Base-by-base conservation (phyloP, 23 tunicate species). In the Halocynthia aurantium region DNA sequence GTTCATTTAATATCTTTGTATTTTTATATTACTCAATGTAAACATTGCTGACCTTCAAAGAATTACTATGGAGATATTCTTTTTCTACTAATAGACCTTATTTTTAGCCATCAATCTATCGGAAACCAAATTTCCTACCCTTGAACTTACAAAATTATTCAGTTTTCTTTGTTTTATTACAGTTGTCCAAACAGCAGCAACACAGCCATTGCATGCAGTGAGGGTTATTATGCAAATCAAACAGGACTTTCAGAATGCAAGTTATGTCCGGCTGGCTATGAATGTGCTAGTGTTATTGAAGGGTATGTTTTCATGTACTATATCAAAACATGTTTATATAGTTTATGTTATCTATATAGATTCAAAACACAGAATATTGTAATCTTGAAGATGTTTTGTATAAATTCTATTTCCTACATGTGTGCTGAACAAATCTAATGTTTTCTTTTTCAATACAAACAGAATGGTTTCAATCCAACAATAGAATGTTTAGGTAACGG, bases 161-260 rank as follows among this genome's bases (percentile, higher is more conserved):
- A 13, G 1, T 63, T 21, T 15, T 5, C 72, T 70, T 54, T 77
- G 52, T 69, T n/a, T 17, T 18, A 52, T 56, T 77, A 65, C 52
- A 88, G 95, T 66, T 88, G 95, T 63, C 95, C 95, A 8, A 53
- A 52, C 52, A 51, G 57, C 44, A 81, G 87, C 70, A 88, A 83
- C 60, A 40, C 8, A 57, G 77, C 87, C 5, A 73, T 60, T 50
- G 53, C 77, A 10, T 84, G 83, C 49, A 18, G 7, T 10, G 71
- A 70, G 17, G 83, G 83, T 51, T 67, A 69, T 49, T 62, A 62
- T 55, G 49, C 63, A 13, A 80, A 80, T 50, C 5, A 68, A 50
- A 4, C 83, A 17, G 76, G 50, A 10, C 51, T 19, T 18, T 61
- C 58, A 12, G 10, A 62, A 8, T 80, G 83, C 63, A 13, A 15